phyloP scores from a whole-genome alignment of 2,113 vertebrate genomes.

The Chrysemys picta region DNA sequence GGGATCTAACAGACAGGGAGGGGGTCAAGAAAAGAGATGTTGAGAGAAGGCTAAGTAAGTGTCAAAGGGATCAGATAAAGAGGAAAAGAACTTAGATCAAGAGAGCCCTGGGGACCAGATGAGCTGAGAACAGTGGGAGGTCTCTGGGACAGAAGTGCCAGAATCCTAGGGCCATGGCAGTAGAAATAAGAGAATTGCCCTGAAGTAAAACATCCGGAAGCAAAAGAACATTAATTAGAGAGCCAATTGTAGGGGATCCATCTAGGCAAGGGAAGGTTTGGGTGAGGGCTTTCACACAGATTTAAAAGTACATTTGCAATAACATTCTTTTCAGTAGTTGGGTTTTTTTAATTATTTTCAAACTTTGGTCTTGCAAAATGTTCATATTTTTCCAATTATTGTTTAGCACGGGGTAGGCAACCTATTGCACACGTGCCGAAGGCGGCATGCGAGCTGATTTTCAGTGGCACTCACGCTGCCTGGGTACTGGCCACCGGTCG shows the following conservation, averaged over 20 bases:
- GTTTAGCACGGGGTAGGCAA: not conserved
- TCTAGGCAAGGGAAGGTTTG: not conserved
- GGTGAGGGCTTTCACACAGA: not conserved
- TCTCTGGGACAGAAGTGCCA: not conserved
- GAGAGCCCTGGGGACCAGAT: not conserved
- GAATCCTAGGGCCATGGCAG: not conserved
- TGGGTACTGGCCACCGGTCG: too few species aligned
- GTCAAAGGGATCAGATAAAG: not conserved
- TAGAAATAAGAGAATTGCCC: not conserved
- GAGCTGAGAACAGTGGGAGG: not conserved
- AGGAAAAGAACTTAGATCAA: not conserved
- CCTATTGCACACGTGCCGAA: too few species aligned
- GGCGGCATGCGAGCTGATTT: too few species aligned
- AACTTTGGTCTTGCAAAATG: not conserved
- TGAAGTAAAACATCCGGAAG: not conserved
- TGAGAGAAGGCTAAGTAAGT: not conserved
- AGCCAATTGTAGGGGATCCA: not conserved
- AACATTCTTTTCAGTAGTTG: not conserved
- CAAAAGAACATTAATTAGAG: not conserved
- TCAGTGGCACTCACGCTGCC: too few species aligned
- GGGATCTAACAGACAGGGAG: not conserved
- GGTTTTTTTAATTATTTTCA: not conserved
- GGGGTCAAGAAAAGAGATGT: not conserved
- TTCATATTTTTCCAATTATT: not conserved
- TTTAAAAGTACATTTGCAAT: not conserved